phyloP scores from a whole-genome alignment of 2,113 vertebrate species.

The Cochlearius cochlearius region DNA sequence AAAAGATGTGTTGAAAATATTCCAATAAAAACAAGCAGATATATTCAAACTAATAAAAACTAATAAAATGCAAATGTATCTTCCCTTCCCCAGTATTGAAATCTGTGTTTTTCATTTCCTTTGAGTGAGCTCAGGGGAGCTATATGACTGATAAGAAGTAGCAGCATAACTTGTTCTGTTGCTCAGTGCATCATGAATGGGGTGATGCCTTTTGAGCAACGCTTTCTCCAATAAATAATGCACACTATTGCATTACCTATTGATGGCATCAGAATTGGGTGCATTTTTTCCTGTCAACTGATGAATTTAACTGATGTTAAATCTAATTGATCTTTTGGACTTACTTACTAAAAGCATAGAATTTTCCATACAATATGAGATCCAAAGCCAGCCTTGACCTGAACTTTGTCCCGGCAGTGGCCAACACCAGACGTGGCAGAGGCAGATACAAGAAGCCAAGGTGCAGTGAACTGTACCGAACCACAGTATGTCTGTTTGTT shows the following conservation, averaged over 20 bases:
- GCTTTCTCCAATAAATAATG: not conserved
- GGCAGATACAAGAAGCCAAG: not conserved
- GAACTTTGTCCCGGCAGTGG: not conserved
- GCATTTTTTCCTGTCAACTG: not conserved
- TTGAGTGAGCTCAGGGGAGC: not conserved
- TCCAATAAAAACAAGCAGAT: not conserved
- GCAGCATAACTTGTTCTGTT: not conserved
- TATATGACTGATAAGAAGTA: not conserved
- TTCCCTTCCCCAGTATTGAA: not conserved
- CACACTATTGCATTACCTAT: not conserved
- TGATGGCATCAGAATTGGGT: not conserved
- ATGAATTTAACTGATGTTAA: not conserved
- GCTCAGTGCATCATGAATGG: not conserved
- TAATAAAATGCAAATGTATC: not conserved
- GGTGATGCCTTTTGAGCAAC: not conserved
- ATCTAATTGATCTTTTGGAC: not conserved
- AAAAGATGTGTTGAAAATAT: not conserved
- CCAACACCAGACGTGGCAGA: not conserved
- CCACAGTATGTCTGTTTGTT: not conserved
- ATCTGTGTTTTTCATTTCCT: conserved; percentile 41
- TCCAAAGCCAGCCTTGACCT: not conserved
- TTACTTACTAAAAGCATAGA: not conserved
- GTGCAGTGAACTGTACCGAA: not conserved
- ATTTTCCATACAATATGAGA: not conserved
- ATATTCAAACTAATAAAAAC: not conserved